Conservation (phyloP, 2,113 vertebrate genomes). For the Gracilinanus agilis region DNA sequence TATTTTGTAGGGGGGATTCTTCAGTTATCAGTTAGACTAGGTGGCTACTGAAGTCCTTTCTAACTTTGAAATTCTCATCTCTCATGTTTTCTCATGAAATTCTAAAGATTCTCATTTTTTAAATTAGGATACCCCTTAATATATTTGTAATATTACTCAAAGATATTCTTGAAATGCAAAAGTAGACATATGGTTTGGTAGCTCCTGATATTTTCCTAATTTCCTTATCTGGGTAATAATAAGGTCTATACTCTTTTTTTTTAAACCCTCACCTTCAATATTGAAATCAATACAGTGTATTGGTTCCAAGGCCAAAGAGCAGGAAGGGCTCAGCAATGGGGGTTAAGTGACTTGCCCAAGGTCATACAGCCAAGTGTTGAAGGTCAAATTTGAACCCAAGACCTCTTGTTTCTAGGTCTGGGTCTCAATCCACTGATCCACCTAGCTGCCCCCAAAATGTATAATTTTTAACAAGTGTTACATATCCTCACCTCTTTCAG, state of each 20-base stretch:
- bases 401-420: too few species aligned
- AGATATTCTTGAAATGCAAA: not conserved
- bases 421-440: too few species aligned
- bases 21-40: not conserved
- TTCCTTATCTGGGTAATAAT: not conserved
- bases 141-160: not conserved
- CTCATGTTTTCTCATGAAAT: not conserved
- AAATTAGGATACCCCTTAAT: not conserved
- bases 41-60: not conserved
- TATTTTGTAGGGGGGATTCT: not conserved
- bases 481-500: not conserved
- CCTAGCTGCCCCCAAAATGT: too few species aligned
- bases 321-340: too few species aligned
- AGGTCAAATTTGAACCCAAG: too few species aligned
- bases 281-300: too few species aligned
- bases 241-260: not conserved
- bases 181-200: not conserved
- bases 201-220: not conserved
- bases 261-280: too few species aligned
- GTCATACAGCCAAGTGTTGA: too few species aligned
- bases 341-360: too few species aligned
- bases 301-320: too few species aligned
- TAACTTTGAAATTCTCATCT: not conserved
- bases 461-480: not conserved
- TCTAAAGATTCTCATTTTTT: not conserved